These are phyloP conservation scores for Alosa sapidissima DNA, from an alignment of 2,797 vertebrate species.

Conservation along the genomic window DNA sequence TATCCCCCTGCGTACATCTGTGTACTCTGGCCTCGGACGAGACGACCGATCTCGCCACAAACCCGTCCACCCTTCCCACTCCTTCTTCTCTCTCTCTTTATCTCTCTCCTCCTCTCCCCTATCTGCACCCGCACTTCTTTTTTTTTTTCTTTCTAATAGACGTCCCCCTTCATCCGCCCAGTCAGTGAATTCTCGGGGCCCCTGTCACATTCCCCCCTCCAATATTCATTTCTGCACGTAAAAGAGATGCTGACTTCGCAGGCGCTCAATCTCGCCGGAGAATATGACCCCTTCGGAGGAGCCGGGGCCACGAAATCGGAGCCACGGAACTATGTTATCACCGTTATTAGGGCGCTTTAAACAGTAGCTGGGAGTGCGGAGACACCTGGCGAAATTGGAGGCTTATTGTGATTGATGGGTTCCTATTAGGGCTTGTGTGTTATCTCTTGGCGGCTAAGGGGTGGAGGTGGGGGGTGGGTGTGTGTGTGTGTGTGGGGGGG, in stretches of 20 bases:
- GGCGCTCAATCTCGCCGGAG: constrained; percentile 66
- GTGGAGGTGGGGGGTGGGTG: constrained; percentile 24
- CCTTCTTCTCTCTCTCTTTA: constrained; percentile 23
- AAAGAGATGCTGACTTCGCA: constrained; percentile 85
- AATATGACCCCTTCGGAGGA: constrained; percentile 79
- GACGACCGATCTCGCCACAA: constrained; percentile 52
- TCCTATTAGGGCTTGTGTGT: constrained; percentile 81
- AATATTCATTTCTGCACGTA: constrained; percentile 56
- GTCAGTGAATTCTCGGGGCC: constrained; percentile 46
- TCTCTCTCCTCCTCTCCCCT: constrained; percentile 30
- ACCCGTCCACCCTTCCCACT: constrained; percentile 24
- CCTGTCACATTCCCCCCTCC: constrained; percentile 52
- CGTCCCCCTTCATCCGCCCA: constrained; percentile 52
- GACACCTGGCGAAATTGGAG: constrained; percentile 83
- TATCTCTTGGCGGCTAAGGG: constrained; percentile 37
- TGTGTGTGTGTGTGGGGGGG: constrained; percentile 69
- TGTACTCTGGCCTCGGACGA: constrained; percentile 59
- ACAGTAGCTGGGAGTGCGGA: constrained; percentile 78
- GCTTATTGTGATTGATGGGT: constrained; percentile 92
- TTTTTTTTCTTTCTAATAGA: constrained; percentile 47
- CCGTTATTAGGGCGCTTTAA: constrained; percentile 84
- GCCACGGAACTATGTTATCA: constrained; percentile 88
- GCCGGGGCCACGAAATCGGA: constrained; percentile 71
- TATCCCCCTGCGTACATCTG: constrained; percentile 68
- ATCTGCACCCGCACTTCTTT: constrained; percentile 33